Evolutionary conservation across 2,797 vertebrate genomes (phyloP).

Genomic region (Enteromius treurensis): DNA sequence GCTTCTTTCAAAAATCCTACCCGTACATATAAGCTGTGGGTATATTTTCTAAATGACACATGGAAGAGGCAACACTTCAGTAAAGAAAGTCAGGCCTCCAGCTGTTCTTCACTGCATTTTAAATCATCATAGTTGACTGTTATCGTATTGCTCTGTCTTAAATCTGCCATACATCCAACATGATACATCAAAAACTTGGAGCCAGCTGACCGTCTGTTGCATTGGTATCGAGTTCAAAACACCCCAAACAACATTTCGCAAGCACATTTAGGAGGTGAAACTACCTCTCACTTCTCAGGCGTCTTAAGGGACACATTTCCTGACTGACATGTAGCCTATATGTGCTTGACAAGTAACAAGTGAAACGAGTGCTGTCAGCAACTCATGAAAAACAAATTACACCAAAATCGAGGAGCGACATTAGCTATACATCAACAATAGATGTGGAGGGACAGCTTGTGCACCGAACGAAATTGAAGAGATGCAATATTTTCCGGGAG

Average conservation of each 20-base stretch:
- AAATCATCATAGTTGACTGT: constrained; percentile 31
- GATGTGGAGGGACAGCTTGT: constrained; percentile 27
- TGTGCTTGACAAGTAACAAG: constrained; percentile 38
- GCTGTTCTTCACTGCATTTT: constrained; percentile 27
- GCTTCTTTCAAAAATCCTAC: background rate
- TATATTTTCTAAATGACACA: background rate
- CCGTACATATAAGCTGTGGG: background rate
- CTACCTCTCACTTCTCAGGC: constrained; percentile 18
- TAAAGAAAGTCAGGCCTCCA: background rate
- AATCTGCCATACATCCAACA: constrained; percentile 27
- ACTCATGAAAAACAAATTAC: constrained; percentile 49
- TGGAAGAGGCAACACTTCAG: background rate
- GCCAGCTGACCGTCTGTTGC: background rate
- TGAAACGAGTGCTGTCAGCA: constrained; percentile 41
- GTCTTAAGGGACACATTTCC: constrained; percentile 19
- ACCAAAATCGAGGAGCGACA: constrained; percentile 32
- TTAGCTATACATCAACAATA: constrained; percentile 38
- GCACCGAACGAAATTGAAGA: constrained; percentile 30
- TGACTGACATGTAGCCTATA: constrained; percentile 40
- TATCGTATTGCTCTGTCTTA: constrained; percentile 19
- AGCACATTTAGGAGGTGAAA: constrained; percentile 23
- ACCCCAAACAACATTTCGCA: constrained; percentile 24
- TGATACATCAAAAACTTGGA: constrained; percentile 20
- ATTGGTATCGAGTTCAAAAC: constrained; percentile 2
- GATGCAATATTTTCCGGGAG: constrained; percentile 31